Evolutionary conservation across 2,797 vertebrate genomes (phyloP).

Genomic region (Delichon dasypus): DNA sequence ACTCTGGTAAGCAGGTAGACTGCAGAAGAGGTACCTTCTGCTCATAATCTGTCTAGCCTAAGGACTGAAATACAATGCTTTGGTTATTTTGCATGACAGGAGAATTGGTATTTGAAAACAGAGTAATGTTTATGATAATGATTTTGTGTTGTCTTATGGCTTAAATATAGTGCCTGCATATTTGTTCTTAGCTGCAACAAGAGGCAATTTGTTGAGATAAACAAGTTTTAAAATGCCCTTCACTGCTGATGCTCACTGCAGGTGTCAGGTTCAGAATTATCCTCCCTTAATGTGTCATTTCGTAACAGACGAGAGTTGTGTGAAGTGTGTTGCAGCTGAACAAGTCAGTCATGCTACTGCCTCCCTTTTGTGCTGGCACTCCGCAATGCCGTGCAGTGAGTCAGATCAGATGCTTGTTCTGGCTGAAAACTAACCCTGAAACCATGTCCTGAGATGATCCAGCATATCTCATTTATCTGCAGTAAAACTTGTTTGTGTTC

Average conservation of each 20-base stretch:
- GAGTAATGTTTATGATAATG: neutral
- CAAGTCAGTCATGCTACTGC: neutral
- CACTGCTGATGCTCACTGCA: neutral
- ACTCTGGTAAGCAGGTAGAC: neutral
- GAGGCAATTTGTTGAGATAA: conserved; percentile 7
- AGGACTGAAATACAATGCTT: neutral
- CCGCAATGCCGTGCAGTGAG: neutral
- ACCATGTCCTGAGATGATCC: conserved; percentile 32
- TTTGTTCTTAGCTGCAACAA: neutral
- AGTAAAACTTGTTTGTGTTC: conserved; percentile 28
- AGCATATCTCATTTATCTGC: conserved; percentile 16
- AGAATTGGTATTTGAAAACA: neutral
- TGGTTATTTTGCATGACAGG: neutral
- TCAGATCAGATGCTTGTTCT: conserved; percentile 24
- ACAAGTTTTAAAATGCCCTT: neutral
- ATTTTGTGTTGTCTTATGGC: neutral
- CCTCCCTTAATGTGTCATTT: neutral
- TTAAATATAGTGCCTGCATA: neutral
- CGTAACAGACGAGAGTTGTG: neutral
- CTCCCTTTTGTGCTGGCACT: neutral
- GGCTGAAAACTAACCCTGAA: conserved; percentile 50
- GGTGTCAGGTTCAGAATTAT: neutral
- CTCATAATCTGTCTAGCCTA: neutral
- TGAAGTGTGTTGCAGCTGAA: conserved; percentile 16
- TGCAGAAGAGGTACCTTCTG: neutral